A percentile compares a stretch with the other conserved stretches of the same genome.
Evolutionary conservation across 2,113 vertebrate species (phyloP).

Genomic region (Cariama cristata): DNA sequence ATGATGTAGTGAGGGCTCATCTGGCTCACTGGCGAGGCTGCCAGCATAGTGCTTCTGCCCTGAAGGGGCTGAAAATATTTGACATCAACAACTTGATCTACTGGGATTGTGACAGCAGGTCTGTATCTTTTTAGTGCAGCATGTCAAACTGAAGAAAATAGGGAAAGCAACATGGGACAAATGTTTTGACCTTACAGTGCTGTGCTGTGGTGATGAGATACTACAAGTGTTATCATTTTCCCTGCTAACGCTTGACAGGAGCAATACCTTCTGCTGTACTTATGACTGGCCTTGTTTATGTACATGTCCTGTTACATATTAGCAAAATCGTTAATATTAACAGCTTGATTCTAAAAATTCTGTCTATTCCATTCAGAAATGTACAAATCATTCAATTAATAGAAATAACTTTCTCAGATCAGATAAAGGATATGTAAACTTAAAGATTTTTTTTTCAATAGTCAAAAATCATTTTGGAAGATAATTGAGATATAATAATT

Average conservation of each 20-base stretch:
- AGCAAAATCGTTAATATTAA: background rate
- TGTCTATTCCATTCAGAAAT: background rate
- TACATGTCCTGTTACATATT: background rate
- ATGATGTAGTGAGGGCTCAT: background rate
- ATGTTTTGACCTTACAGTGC: slow-evolving; percentile 13
- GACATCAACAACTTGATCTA: slow-evolving; percentile 16
- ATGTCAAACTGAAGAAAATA: slow-evolving; percentile 36
- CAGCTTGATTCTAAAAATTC: background rate
- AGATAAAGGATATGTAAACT: background rate
- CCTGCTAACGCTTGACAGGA: background rate
- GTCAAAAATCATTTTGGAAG: background rate
- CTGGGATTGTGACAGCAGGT: slow-evolving; percentile 40
- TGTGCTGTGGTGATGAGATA: background rate
- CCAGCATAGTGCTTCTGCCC: background rate
- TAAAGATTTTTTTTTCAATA: background rate
- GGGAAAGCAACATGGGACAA: slow-evolving; percentile 42
- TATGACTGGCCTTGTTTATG: background rate
- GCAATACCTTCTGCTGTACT: slow-evolving; percentile 11
- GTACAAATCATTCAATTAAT: background rate
- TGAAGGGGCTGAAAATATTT: slow-evolving; percentile 10
- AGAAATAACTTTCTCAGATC: background rate
- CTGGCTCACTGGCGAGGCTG: background rate
- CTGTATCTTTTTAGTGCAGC: background rate
- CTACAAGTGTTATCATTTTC: background rate
- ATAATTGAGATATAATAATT: background rate